Evolutionary conservation across 53 echinoderm and acorn worm species (phyloP), one percentile per base, ranked within the genome.

Genomic region (Pentamera pediparva): DNA sequence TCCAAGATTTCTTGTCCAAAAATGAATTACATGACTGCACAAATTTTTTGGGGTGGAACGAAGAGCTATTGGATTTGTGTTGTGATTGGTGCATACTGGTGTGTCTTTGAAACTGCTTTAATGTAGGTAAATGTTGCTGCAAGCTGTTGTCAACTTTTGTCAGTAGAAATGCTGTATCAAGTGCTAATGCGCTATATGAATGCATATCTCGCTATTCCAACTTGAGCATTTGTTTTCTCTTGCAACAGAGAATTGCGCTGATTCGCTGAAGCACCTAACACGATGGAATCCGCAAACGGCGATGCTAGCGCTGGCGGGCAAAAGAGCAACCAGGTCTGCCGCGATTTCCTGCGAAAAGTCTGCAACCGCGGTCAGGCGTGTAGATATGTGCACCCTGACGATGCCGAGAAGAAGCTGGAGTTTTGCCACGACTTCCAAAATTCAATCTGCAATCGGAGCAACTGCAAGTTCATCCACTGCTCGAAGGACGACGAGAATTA

Each of bases 401-500:
- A 89, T 28, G 82, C 56, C 32, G 75, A 57, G 34, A 62, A 61
- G 36, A 85, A 79, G 50, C 51, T 70, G 71, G 78, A 82, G 48
- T 95, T 95, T 79, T 95, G 96, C 75, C 96, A 95, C 34, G 96
- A 95, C 59, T 95, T 75, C 74, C 96, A 95, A 77, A 95, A 95
- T 71, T 82, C 84, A 52, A 86, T 87, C 65, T 95, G 96, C 79
- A 59, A 61, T 31, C 87, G 96, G 3, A 28, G 64, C 33, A 95
- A 87, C 56, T 95, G 96, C 70, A 90, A 85, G 65, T 95, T 87
- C 78, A 75, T 95, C 47, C 96, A 95, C 82, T 95, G 96, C 81
- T 75, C 83, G 21, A 82, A 85, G 20, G 84, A 85, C 6, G 96
- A 96, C 15, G 91, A 91, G 54, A 88, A 91, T 17, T 91, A 90